These are phyloP conservation scores for Baronia brevicornis DNA, from an alignment of 2,888 invertebrate species.

Conservation along the genomic window DNA sequence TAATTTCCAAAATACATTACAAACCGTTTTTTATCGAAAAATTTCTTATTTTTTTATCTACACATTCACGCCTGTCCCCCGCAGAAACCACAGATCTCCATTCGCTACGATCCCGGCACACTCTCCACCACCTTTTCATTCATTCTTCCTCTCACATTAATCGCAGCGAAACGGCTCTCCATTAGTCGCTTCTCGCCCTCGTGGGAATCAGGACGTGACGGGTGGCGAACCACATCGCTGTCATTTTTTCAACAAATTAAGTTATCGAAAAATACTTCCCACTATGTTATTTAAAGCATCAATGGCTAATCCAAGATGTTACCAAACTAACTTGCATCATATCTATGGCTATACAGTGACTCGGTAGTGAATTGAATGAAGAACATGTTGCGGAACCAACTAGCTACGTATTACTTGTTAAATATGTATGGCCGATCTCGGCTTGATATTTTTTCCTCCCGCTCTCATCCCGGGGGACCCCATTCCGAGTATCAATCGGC, in stretches of 20 bases:
- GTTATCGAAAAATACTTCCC: neutral
- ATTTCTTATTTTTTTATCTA: no score
- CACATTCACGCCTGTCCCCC: no score
- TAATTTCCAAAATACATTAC: no score
- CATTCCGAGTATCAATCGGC: constrained; percentile 60
- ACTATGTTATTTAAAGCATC: neutral
- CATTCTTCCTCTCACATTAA: no score
- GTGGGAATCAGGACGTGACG: no score
- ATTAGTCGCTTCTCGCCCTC: no score
- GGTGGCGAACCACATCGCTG: neutral
- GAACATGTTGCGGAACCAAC: neutral
- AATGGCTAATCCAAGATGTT: neutral
- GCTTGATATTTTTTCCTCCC: constrained; percentile 41
- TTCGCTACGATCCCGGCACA: no score
- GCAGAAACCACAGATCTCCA: no score
- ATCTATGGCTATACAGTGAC: no score
- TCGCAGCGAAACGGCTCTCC: no score
- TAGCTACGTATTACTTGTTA: constrained; percentile 41
- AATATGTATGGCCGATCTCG: constrained; percentile 49
- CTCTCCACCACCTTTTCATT: no score
- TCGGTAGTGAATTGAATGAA: constrained; percentile 4
- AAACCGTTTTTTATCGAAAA: no score
- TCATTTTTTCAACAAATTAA: neutral
- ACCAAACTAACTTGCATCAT: neutral
- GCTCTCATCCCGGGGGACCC: constrained; percentile 41